phyloP scores from a whole-genome alignment of 1,140 invertebrate species.

The Drosophila lacteicornis region DNA sequence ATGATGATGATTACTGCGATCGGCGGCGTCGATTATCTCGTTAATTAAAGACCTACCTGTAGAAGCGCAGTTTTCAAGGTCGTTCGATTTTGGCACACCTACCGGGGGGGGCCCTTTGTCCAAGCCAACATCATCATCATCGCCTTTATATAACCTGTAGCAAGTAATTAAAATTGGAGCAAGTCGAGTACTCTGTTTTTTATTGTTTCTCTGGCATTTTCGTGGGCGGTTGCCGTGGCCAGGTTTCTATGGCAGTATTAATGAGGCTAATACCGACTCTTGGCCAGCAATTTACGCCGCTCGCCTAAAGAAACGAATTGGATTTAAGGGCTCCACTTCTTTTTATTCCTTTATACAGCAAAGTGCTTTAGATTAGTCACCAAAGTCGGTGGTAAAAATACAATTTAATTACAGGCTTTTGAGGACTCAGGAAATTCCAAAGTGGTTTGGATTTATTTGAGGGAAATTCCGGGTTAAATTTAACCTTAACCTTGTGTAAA shows the following conservation, averaged over 20 bases:
- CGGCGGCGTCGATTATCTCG: constrained; percentile 65
- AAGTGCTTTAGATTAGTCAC: constrained; percentile 33
- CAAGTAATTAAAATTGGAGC: constrained; percentile 72
- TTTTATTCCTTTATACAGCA: constrained; percentile 5
- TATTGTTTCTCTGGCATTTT: constrained; percentile 6
- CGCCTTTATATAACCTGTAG: constrained; percentile 58
- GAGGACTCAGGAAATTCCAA: not conserved
- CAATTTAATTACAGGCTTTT: constrained; percentile 15
- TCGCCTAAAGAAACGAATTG: constrained; percentile 13
- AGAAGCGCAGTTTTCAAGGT: constrained; percentile 53
- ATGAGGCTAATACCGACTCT: constrained; percentile 38
- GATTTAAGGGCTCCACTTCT: constrained; percentile 23
- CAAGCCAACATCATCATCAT: constrained; percentile 4
- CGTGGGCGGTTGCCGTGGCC: constrained; percentile 22
- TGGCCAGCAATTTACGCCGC: constrained; percentile 3
- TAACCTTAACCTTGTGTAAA: too few species aligned
- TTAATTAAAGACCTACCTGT: constrained; percentile 55
- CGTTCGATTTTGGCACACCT: constrained; percentile 61
- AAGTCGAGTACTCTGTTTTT: constrained; percentile 30
- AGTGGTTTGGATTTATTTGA: not conserved
- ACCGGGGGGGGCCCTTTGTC: constrained; percentile 32
- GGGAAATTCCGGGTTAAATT: not conserved
- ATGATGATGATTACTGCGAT: constrained; percentile 49
- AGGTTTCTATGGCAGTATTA: constrained; percentile 41
- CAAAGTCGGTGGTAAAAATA: constrained; percentile 31